Conservation (phyloP, 2,113 vertebrate genomes). For the Marcusenius ussheri region DNA sequence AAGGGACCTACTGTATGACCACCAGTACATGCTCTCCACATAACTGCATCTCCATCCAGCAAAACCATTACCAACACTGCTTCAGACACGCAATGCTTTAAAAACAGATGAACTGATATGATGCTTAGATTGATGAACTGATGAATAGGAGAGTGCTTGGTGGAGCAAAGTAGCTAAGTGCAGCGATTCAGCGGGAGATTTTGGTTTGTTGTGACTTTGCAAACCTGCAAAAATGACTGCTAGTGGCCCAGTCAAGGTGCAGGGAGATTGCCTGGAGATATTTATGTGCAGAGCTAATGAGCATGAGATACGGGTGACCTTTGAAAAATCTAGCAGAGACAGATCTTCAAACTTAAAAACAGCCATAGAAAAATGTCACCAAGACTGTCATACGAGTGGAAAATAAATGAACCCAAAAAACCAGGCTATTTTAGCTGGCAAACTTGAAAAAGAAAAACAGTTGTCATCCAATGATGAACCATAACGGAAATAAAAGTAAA, state of each 20-base stretch:
- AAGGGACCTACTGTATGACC: neutral
- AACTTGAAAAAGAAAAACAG: slow-evolving; percentile 3
- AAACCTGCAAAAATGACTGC: neutral
- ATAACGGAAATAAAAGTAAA: neutral
- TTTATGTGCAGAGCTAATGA: neutral
- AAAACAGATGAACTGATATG: neutral
- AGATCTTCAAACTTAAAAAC: neutral
- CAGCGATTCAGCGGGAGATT: neutral
- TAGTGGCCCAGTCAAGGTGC: neutral
- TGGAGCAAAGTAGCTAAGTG: neutral
- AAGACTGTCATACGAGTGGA: neutral
- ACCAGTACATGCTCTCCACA: neutral
- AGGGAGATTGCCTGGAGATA: neutral
- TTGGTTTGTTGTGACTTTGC: neutral
- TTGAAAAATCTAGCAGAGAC: neutral
- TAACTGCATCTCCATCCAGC: neutral
- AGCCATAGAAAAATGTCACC: neutral
- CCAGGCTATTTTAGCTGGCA: neutral
- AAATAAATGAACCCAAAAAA: neutral
- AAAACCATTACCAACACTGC: neutral
- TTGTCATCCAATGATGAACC: neutral
- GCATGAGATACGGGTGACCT: neutral
- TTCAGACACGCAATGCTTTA: neutral
- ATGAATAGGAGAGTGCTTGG: neutral
- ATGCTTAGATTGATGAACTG: neutral